Percentiles rank a stretch among this genome's conserved stretches.
These are phyloP conservation scores for Drosophila kurseongensis DNA, from an alignment of 1,140 invertebrate species.

Conservation along the genomic window DNA sequence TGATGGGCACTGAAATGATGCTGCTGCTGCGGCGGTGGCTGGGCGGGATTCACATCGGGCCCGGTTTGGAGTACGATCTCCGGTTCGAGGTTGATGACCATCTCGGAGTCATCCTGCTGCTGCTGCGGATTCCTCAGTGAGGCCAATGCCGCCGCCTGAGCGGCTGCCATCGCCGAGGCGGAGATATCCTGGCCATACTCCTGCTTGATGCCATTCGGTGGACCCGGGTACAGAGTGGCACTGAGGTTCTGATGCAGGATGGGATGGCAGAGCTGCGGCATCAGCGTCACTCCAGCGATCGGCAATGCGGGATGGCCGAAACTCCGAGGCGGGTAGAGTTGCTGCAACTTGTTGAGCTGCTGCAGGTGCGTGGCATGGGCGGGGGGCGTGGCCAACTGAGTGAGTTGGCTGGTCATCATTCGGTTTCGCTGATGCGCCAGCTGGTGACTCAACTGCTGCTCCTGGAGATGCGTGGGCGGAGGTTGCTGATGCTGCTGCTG, in stretches of 20 bases:
- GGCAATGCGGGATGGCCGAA: conserved; percentile 77
- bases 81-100: conserved; percentile 75
- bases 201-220: conserved; percentile 80
- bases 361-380: conserved; percentile 66
- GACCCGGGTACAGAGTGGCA: conserved; percentile 67
- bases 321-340: conserved; percentile 78
- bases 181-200: conserved; percentile 77
- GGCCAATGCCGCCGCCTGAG: conserved; percentile 56
- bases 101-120: conserved; percentile 73
- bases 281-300: conserved; percentile 74
- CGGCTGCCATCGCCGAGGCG: conserved; percentile 59
- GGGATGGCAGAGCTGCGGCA: conserved; percentile 81
- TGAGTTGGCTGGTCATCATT: conserved; percentile 49
- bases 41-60: conserved; percentile 71
- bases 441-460: conserved; percentile 41
- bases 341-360: conserved; percentile 79
- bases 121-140: conserved; percentile 49
- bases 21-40: conserved; percentile 66
- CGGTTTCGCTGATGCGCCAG: conserved; percentile 62
- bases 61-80: conserved; percentile 80
- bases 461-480: conserved; percentile 47
- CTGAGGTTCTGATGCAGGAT: conserved; percentile 81
- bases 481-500: conserved; percentile 58
- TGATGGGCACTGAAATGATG: conserved; percentile 71
- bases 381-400: conserved; percentile 49